These are phyloP conservation scores for Atractosteus spatula DNA, from an alignment of 2,113 vertebrate genomes.

Conservation along the genomic window DNA sequence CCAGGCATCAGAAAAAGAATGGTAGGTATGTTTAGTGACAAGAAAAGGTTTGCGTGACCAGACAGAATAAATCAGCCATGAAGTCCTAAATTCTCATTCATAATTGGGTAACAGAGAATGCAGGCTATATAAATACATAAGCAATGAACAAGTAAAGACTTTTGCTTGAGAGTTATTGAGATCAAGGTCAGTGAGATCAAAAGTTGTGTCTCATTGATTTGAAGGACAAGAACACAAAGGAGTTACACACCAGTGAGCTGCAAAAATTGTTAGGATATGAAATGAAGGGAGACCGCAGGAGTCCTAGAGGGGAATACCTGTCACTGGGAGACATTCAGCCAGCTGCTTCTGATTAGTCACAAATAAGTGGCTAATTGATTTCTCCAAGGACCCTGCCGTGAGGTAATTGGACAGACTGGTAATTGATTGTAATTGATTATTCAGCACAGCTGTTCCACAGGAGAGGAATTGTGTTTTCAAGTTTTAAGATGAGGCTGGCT, in stretches of 20 bases:
- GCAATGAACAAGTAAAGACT: not conserved
- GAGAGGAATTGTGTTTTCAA: not conserved
- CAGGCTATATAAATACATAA: no score
- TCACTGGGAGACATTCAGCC: constrained; percentile 33
- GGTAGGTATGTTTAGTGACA: no score
- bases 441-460: constrained; percentile 16
- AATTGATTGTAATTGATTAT: constrained; percentile 34
- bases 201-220: constrained; percentile 3
- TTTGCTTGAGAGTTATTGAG: constrained; percentile 23
- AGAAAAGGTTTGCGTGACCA: no score
- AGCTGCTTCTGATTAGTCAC: constrained; percentile 41
- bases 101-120: no score
- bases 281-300: constrained; percentile 11
- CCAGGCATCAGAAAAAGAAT: no score
- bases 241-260: constrained; percentile 30
- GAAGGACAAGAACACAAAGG: constrained; percentile 15
- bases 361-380: constrained; percentile 42
- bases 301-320: constrained; percentile 32
- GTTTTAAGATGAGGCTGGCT: not conserved
- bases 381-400: constrained; percentile 22
- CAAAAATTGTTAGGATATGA: constrained; percentile 38
- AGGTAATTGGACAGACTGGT: constrained; percentile 30
- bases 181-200: constrained; percentile 22
- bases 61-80: no score
- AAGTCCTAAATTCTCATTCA: no score